Conservation (phyloP, 2,888 invertebrate genomes). For the Sphaeridia pumilis region DNA sequence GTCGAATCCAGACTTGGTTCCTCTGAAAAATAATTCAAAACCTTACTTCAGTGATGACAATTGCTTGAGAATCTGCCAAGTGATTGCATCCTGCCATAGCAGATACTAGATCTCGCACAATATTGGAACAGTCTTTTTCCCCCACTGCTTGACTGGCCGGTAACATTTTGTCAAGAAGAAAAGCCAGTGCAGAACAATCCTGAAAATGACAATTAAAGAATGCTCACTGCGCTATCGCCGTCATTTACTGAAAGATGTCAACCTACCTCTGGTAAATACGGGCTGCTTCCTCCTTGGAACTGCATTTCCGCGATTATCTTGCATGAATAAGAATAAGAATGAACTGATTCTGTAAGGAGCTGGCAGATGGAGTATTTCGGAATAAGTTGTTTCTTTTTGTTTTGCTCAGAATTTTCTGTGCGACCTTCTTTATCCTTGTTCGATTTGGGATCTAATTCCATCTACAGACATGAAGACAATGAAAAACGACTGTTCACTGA, state of each 20-base stretch:
- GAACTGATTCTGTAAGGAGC: slow-evolving; percentile 63
- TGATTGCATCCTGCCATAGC: slow-evolving; percentile 69
- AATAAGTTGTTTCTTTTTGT: slow-evolving; percentile 51
- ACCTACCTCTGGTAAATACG: slow-evolving; percentile 50
- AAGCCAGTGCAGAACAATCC: slow-evolving; percentile 59
- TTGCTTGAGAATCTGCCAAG: slow-evolving; percentile 61
- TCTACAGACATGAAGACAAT: slow-evolving; percentile 17
- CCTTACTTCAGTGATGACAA: slow-evolving; percentile 62
- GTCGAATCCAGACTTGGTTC: too few relatives aligned
- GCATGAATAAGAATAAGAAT: slow-evolving; percentile 64
- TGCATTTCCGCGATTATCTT: slow-evolving; percentile 60
- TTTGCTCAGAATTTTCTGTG: slow-evolving; percentile 39
- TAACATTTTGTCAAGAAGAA: slow-evolving; percentile 61
- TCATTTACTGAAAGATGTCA: too few relatives aligned
- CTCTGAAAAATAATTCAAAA: too few relatives aligned
- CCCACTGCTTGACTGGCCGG: slow-evolving; percentile 50
- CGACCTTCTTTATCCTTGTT: slow-evolving; percentile 28
- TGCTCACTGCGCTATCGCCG: too few relatives aligned
- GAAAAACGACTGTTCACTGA: too few relatives aligned
- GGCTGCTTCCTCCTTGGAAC: slow-evolving; percentile 50
- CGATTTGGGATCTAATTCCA: slow-evolving; percentile 27
- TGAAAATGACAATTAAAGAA: too few relatives aligned
- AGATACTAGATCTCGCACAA: slow-evolving; percentile 60
- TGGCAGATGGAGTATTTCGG: slow-evolving; percentile 62
- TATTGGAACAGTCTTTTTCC: slow-evolving; percentile 56